phyloP scores from a whole-genome alignment of 2,888 invertebrate species.

The Tenthredo notha region DNA sequence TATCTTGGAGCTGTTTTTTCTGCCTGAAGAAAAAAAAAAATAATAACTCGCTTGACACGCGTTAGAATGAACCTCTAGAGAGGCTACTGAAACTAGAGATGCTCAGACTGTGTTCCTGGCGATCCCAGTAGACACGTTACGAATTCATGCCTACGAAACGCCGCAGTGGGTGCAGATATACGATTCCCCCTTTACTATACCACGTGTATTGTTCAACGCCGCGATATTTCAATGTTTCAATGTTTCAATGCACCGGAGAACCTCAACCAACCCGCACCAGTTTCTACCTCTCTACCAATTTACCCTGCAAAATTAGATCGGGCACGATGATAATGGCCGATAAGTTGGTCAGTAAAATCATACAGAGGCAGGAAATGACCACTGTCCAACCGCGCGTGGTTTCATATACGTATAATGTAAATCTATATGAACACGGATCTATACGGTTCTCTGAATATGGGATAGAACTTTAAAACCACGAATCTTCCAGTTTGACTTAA shows the following conservation, averaged over 20 bases:
- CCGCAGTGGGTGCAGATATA: conserved; percentile 53
- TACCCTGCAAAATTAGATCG: conserved; percentile 40
- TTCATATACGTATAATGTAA: not conserved
- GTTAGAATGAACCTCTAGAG: not conserved
- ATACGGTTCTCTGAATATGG: not conserved
- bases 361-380: conserved; percentile 32
- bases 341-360: conserved; percentile 38
- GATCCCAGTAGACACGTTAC: conserved; percentile 59
- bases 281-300: not conserved
- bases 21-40: not conserved
- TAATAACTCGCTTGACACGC: not conserved
- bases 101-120: not conserved
- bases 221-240: conserved; percentile 56
- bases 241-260: conserved; percentile 49
- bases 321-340: conserved; percentile 27
- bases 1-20: not conserved
- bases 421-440: not conserved
- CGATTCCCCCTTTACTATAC: not conserved
- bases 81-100: not conserved
- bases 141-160: conserved; percentile 61
- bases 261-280: not conserved
- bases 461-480: not conserved
- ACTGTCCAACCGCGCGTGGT: conserved; percentile 5
- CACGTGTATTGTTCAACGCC: conserved; percentile 47
- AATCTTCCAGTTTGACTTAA: not conserved